Evolutionary conservation across 2,888 invertebrate genomes (phyloP), one percentile per base, ranked within the genome.

Genomic region (Diadegma fenestrale): DNA sequence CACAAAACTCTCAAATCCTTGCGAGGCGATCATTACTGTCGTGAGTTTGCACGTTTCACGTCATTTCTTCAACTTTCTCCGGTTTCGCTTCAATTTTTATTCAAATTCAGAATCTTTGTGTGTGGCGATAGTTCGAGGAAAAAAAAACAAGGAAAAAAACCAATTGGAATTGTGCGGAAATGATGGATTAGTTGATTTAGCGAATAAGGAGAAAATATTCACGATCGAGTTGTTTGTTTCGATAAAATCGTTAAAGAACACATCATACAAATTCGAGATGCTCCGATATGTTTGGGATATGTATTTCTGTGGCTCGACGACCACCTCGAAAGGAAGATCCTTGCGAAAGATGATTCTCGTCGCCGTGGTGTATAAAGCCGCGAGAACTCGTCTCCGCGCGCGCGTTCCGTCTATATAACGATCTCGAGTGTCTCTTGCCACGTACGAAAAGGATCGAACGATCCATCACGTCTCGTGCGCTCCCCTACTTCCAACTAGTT

Each of bases 401-500:
- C n/a, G n/a, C 45, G 66, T 68, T n/a, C 43, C 17, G 68, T 45
- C 17, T 30, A 45, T 68, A 71, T 58, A 66, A 64, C 45, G 78
- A 85, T 82, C 71, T 80, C 68, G 26, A n/a, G 72, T 72, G 71
- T 69, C 79, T 37, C 69, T 43, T 45, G 58, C 54, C 37, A 63
- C 64, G 76, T 45, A 82, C 76, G 82, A 76, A 78, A 82, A 78
- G 82, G 63, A 64, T 72, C 71, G 51, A 76, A 80, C 85, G 71
- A 85, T 85, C 85, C 82, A 85, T 85, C 85, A 82, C 75, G 79
- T 80, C 43, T 80, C 80, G 51, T 76, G 72, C 22, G 37, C 14
- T 26, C 22, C 22, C 33, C 76, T 72, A 80, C 80, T 41, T 80
- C 66, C 72, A 72, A 82, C 76, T 76, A 82, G 76, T 85, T 82